A percentile compares a stretch with the other conserved stretches of the same genome.
These are phyloP conservation scores for Zaprionus davidi DNA, from an alignment of 1,140 invertebrate species.

Conservation along the genomic window DNA sequence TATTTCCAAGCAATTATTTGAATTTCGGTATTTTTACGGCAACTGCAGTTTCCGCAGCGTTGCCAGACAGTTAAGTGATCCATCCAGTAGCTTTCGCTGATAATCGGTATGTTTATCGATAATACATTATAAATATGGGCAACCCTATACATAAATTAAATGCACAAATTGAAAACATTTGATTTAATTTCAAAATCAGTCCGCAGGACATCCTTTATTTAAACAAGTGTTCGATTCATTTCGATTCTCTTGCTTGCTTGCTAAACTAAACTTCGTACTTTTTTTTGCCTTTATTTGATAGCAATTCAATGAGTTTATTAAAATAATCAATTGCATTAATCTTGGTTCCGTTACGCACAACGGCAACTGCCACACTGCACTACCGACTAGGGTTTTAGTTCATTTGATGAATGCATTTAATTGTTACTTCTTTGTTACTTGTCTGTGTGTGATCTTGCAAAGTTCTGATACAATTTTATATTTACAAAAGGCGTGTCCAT, in stretches of 20 bases:
- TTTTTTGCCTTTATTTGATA: conserved; percentile 60
- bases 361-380: conserved; percentile 47
- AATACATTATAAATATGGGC: no score
- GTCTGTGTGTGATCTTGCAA: conserved; percentile 38
- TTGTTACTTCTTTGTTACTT: conserved; percentile 50
- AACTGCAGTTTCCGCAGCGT: background rate
- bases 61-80: background rate
- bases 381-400: conserved; percentile 66
- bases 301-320: conserved; percentile 55
- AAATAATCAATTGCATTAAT: conserved; percentile 73
- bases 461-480: conserved; percentile 67
- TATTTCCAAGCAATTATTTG: background rate
- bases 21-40: background rate
- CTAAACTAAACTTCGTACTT: conserved; percentile 76
- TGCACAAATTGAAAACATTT: background rate
- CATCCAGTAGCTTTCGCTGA: background rate
- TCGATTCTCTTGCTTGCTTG: conserved; percentile 67
- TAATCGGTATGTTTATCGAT: background rate
- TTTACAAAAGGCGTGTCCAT: conserved; percentile 71
- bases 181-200: background rate
- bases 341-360: conserved; percentile 17
- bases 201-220: conserved; percentile 15
- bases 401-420: conserved; percentile 75
- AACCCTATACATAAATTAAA: background rate
- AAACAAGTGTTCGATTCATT: conserved; percentile 29